Conservation (phyloP, 2,888 invertebrate genomes). For the Siphlonurus alternatus region DNA sequence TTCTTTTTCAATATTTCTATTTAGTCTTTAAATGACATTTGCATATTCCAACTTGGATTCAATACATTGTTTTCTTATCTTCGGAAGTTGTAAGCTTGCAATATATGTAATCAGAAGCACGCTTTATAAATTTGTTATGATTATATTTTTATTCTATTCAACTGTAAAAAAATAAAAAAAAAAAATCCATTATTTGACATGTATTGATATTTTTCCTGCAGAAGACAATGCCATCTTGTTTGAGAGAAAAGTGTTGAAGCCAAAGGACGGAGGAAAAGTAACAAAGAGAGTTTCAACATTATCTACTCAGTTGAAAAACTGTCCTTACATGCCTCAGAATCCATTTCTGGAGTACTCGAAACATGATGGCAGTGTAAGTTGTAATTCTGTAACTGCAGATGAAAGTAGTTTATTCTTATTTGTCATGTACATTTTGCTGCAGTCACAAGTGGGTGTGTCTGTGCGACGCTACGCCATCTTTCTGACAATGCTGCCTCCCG, state of each 20-base stretch:
- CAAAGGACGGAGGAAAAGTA: conserved; percentile 24
- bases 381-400: not conserved
- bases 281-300: conserved; percentile 40
- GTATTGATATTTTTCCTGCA: too few relatives aligned
- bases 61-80: too few relatives aligned
- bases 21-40: too few relatives aligned
- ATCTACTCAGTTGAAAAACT: conserved; percentile 56
- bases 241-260: conserved; percentile 31
- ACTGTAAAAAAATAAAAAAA: too few relatives aligned
- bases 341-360: conserved; percentile 80
- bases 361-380: conserved; percentile 63
- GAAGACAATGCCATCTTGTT: conserved; percentile 38
- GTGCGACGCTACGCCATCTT: conserved; percentile 79
- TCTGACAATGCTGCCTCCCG: conserved; percentile 69
- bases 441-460: conserved; percentile 53
- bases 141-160: too few relatives aligned
- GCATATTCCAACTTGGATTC: too few relatives aligned
- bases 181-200: too few relatives aligned
- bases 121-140: too few relatives aligned
- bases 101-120: too few relatives aligned
- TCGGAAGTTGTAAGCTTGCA: not conserved
- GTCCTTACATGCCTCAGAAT: conserved; percentile 60
- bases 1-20: too few relatives aligned
- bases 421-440: conserved; percentile 1
- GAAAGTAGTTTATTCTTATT: not conserved